These are phyloP conservation scores for Altica lythri DNA, from an alignment of 2,888 invertebrate species.

Conservation along the genomic window DNA sequence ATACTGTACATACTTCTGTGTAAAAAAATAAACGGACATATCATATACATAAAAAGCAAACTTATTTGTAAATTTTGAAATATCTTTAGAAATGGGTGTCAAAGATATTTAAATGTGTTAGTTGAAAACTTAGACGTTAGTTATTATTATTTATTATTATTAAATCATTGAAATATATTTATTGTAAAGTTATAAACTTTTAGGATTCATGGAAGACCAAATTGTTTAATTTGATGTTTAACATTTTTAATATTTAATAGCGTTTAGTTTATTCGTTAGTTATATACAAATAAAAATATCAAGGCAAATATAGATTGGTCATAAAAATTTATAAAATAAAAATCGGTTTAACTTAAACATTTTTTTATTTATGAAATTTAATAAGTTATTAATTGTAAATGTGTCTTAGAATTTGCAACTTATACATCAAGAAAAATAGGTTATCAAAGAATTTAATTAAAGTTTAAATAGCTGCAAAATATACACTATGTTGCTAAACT, in stretches of 20 bases:
- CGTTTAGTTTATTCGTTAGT: no score
- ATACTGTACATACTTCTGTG: conserved; percentile 38
- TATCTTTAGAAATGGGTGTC: conserved; percentile 33
- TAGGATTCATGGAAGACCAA: conserved; percentile 19
- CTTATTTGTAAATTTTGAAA: conserved; percentile 33
- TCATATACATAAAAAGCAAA: conserved; percentile 46
- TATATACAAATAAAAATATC: no score
- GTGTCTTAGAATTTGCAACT: no score
- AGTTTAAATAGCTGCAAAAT: no score
- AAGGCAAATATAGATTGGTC: no score
- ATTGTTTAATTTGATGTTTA: conserved; percentile 14
- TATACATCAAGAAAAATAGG: no score
- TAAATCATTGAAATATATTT: conserved; percentile 7
- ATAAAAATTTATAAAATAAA: no score
- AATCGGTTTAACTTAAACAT: no score
- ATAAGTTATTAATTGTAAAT: no score
- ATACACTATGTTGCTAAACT: no score
- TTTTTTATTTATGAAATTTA: no score
- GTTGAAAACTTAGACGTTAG: conserved; percentile 25
- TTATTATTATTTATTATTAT: conserved; percentile 9
- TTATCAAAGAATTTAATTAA: no score
- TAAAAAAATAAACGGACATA: conserved; percentile 53
- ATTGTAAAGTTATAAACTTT: conserved; percentile 10
- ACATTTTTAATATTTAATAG: conserved; percentile 9
- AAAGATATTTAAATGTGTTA: conserved; percentile 32